These are phyloP conservation scores for Tachina lurida DNA, from an alignment of 2,888 invertebrate genomes.

Conservation along the genomic window DNA sequence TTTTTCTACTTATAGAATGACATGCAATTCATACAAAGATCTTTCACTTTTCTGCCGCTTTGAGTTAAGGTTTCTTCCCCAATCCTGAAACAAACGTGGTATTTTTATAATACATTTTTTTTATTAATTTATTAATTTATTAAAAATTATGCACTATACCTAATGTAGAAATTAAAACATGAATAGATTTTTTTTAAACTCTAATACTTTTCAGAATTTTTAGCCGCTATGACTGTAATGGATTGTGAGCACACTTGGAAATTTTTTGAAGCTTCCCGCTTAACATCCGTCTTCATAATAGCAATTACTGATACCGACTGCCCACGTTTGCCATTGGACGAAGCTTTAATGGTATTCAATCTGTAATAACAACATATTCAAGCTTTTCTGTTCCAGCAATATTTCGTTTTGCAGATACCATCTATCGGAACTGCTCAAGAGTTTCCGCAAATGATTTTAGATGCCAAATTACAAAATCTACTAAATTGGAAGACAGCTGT, in stretches of 20 bases:
- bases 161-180: no score
- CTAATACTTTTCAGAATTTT: slow-evolving; percentile 84
- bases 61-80: no score
- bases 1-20: no score
- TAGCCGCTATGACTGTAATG: slow-evolving; percentile 89
- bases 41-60: no score
- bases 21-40: no score
- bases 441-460: slow-evolving; percentile 90
- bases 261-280: slow-evolving; percentile 86
- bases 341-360: slow-evolving; percentile 86
- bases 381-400: neutral
- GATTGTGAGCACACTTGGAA: slow-evolving; percentile 90
- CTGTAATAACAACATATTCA: neutral
- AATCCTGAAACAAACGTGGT: no score
- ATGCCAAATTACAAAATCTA: slow-evolving; percentile 87
- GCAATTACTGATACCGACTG: slow-evolving; percentile 92
- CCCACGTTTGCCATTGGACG: slow-evolving; percentile 87
- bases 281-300: slow-evolving; percentile 87
- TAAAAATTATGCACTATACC: no score
- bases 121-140: no score
- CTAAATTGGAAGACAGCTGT: slow-evolving; percentile 89
- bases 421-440: slow-evolving; percentile 88
- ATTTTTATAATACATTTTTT: no score
- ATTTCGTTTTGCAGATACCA: slow-evolving; percentile 83
- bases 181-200: neutral